Conservation (phyloP, 2,888 invertebrate species). For the Melanophora roralis region DNA sequence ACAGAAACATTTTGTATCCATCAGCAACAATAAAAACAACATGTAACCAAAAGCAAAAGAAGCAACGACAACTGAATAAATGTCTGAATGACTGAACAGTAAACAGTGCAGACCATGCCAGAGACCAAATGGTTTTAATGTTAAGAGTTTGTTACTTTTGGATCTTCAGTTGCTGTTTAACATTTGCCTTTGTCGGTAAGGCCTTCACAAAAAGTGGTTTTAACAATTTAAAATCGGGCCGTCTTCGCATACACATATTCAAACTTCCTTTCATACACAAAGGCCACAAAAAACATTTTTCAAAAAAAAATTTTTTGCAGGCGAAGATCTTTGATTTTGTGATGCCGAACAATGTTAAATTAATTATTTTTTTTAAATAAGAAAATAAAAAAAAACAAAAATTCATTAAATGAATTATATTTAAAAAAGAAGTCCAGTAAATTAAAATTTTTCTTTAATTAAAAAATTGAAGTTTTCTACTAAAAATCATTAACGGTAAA, state of each 20-base stretch:
- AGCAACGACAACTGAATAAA: slow-evolving; percentile 15
- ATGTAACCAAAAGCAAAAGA: slow-evolving; percentile 43
- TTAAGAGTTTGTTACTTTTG: slow-evolving; percentile 61
- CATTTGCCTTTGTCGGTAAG: slow-evolving; percentile 65
- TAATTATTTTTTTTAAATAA: neutral
- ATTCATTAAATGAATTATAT: no score
- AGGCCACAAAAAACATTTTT: neutral
- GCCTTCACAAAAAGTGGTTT: slow-evolving; percentile 53
- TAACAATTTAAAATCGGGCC: neutral
- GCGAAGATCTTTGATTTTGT: no score
- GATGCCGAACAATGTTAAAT: no score
- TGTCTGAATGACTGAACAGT: slow-evolving; percentile 12
- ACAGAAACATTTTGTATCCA: slow-evolving; percentile 51
- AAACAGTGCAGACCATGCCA: slow-evolving; percentile 33
- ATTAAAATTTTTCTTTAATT: no score
- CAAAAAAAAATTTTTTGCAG: slow-evolving; percentile 17
- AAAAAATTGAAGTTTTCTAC: slow-evolving; percentile 9
- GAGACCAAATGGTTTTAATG: slow-evolving; percentile 59
- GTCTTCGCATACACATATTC: neutral
- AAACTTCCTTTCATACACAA: neutral
- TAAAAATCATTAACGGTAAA: slow-evolving; percentile 39
- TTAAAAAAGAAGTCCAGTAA: no score
- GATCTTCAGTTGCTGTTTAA: slow-evolving; percentile 67
- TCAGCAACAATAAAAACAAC: slow-evolving; percentile 16
- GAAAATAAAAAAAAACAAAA: neutral